Conservation (phyloP, 1,140 invertebrate genomes). For the Drosophila hydei region DNA sequence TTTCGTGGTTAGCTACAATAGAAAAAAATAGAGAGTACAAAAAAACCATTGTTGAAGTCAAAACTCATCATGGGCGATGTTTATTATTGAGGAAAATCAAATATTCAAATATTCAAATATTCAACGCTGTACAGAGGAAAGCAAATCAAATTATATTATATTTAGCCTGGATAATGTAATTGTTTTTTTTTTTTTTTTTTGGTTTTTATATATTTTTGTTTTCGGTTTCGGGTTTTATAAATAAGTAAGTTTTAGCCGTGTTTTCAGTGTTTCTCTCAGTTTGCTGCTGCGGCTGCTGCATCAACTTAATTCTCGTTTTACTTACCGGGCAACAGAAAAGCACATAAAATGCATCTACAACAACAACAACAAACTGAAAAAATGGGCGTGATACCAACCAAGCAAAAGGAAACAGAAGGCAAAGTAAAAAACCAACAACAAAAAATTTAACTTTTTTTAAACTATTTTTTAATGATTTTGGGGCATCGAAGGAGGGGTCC, state of each 20-base stretch:
- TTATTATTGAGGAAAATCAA: conserved; percentile 61
- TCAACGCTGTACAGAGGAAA: conserved; percentile 57
- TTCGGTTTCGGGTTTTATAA: background rate
- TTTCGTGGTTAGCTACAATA: conserved; percentile 64
- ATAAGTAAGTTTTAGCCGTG: conserved; percentile 17
- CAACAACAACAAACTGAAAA: conserved; percentile 48
- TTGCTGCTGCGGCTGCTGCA: background rate
- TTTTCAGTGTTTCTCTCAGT: conserved; percentile 5
- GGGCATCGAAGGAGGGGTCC: too few relatives aligned
- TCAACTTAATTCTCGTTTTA: conserved; percentile 37
- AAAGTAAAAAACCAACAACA: conserved; percentile 15
- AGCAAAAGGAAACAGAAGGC: background rate
- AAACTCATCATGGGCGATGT: conserved; percentile 69
- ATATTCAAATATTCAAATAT: conserved; percentile 59
- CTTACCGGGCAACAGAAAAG: conserved; percentile 71
- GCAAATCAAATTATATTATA: conserved; percentile 42
- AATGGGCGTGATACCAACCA: background rate
- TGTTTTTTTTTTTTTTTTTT: conserved; percentile 13
- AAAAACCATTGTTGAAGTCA: conserved; percentile 65
- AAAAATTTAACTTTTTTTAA: too few relatives aligned
- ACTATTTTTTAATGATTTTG: too few relatives aligned
- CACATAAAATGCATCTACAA: conserved; percentile 59
- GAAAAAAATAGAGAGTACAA: conserved; percentile 64
- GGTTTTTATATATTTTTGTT: background rate
- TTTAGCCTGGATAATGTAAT: conserved; percentile 31